phyloP scores from a whole-genome alignment of 2,888 invertebrate species.

The Asteroscopus sphinx region DNA sequence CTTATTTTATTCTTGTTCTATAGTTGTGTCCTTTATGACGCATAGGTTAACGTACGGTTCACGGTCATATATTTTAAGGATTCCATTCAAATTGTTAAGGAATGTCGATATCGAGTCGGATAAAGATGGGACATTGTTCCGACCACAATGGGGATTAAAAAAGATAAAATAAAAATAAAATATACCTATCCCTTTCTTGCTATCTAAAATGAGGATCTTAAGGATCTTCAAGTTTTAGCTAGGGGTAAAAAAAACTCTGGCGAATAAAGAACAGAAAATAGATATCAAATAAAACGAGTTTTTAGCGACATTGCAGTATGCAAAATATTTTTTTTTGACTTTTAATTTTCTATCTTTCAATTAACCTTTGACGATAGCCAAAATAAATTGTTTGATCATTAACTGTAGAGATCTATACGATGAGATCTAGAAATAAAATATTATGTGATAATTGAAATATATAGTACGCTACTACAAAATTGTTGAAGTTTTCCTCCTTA shows the following conservation, averaged over 20 bases:
- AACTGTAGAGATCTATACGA: too few species aligned
- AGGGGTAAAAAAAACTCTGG: not conserved
- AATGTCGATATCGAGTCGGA: constrained; percentile 32
- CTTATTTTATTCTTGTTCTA: constrained; percentile 31
- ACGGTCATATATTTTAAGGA: constrained; percentile 25
- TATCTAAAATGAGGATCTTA: constrained; percentile 18
- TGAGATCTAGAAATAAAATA: too few species aligned
- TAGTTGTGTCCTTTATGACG: constrained; percentile 42
- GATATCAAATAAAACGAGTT: constrained; percentile 12
- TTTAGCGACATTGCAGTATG: not conserved
- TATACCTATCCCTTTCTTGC: not conserved
- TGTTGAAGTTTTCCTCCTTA: not conserved
- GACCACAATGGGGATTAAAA: constrained; percentile 16
- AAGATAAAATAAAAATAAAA: constrained; percentile 26
- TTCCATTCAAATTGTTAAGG: constrained; percentile 17
- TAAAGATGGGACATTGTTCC: constrained; percentile 13
- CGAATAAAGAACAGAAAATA: constrained; percentile 4
- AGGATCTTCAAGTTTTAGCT: constrained; percentile 14
- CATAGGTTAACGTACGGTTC: constrained; percentile 40
- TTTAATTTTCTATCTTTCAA: too few species aligned
- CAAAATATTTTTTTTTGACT: not conserved
- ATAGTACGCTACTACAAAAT: too few species aligned
- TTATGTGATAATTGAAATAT: too few species aligned
- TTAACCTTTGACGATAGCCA: too few species aligned
- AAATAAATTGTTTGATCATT: too few species aligned